phyloP scores from a whole-genome alignment of 2,797 vertebrate species.

The Mycteria americana region DNA sequence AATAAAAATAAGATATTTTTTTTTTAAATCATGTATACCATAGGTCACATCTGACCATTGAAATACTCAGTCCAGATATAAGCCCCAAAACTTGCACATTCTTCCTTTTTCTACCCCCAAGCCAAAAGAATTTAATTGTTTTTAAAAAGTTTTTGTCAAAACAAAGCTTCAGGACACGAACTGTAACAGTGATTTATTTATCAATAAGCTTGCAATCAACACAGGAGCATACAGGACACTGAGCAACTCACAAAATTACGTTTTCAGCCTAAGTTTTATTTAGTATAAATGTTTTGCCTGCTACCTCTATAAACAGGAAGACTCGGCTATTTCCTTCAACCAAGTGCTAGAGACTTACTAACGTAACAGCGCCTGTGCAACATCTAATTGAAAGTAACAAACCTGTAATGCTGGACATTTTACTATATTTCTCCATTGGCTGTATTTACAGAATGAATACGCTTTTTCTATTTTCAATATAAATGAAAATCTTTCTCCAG shows the following conservation, averaged over 20 bases:
- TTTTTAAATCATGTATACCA: neutral
- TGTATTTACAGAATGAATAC: neutral
- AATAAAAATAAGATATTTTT: neutral
- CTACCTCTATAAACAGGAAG: slow-evolving; percentile 38
- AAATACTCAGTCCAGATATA: neutral
- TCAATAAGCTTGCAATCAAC: neutral
- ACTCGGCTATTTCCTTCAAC: slow-evolving; percentile 18
- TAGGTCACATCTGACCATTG: neutral
- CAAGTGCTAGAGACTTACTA: neutral
- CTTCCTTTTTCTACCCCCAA: neutral
- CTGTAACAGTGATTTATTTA: neutral
- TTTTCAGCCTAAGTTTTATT: neutral
- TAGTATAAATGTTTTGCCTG: neutral
- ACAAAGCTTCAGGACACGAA: neutral
- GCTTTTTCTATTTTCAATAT: neutral
- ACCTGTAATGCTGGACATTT: neutral
- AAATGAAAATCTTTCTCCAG: neutral
- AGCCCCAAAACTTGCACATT: neutral
- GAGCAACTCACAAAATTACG: neutral
- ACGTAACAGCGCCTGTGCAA: neutral
- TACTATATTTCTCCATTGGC: neutral
- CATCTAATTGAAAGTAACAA: neutral
- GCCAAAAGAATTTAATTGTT: neutral
- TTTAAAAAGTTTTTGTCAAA: neutral
- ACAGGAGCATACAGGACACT: neutral